Conservation (phyloP, 2,113 vertebrate genomes). For the Arenaria interpres region DNA sequence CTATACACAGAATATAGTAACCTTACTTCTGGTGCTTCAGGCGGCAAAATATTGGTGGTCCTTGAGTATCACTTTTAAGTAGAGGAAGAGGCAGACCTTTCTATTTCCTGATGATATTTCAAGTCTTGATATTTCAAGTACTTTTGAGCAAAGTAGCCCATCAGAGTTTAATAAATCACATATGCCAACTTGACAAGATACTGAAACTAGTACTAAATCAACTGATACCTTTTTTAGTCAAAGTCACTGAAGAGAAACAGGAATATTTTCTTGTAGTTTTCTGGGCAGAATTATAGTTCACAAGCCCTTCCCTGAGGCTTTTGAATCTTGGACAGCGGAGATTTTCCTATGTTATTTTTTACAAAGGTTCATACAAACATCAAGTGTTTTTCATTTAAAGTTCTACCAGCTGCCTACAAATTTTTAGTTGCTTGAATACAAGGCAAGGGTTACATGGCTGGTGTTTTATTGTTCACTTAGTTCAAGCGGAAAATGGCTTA, state of each 20-base stretch:
- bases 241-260: background rate
- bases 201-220: background rate
- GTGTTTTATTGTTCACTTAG: slow-evolving; percentile 17
- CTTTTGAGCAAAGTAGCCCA: background rate
- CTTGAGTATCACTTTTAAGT: background rate
- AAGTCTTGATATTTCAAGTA: background rate
- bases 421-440: background rate
- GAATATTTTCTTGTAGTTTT: background rate
- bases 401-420: background rate
- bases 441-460: background rate
- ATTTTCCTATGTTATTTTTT: slow-evolving; percentile 27
- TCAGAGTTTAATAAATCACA: background rate
- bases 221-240: background rate
- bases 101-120: background rate
- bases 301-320: background rate
- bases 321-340: background rate
- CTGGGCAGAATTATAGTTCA: background rate
- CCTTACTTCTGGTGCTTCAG: background rate
- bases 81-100: background rate
- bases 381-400: slow-evolving; percentile 50
- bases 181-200: background rate
- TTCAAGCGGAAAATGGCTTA: slow-evolving; percentile 47
- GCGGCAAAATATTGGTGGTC: background rate
- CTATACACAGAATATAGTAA: background rate
- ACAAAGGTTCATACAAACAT: slow-evolving; percentile 14